A percentile compares a stretch with the other conserved stretches of the same genome.
phyloP scores from a whole-genome alignment of 2,797 vertebrate species.

The Brachyalestes nurse region DNA sequence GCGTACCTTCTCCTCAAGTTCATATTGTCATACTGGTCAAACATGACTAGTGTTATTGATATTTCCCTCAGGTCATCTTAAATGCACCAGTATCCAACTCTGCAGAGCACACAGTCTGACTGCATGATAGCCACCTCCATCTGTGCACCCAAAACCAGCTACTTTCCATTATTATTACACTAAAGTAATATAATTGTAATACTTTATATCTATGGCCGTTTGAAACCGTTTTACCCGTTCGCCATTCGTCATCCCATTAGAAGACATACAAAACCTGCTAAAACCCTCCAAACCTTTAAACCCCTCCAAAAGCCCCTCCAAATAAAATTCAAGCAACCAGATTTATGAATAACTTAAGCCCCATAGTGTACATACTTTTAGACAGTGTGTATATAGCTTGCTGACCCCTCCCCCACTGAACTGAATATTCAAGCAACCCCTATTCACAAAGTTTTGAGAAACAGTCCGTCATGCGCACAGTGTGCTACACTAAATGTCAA shows the following conservation, averaged over 20 bases:
- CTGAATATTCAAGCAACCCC: neutral
- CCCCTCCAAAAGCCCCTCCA: neutral
- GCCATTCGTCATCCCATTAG: neutral
- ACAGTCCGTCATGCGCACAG: neutral
- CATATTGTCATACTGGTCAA: conserved; percentile 10
- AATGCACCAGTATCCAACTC: neutral
- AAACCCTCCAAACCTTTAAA: neutral
- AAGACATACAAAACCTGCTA: neutral
- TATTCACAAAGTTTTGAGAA: neutral
- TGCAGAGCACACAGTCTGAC: no score
- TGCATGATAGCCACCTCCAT: neutral
- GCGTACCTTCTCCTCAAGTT: conserved; percentile 31
- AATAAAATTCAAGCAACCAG: neutral
- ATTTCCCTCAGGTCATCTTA: neutral
- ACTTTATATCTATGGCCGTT: neutral
- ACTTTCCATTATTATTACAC: neutral
- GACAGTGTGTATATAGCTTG: neutral
- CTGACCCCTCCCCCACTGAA: neutral
- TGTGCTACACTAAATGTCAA: neutral
- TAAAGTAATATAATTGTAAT: neutral
- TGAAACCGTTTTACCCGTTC: neutral
- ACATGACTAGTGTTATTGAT: conserved; percentile 34
- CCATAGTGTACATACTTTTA: neutral
- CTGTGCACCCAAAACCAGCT: neutral
- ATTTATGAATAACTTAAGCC: neutral